Evolutionary conservation across 2,888 invertebrate species (phyloP).

Genomic region (Caenorhabditis macrosperma): DNA sequence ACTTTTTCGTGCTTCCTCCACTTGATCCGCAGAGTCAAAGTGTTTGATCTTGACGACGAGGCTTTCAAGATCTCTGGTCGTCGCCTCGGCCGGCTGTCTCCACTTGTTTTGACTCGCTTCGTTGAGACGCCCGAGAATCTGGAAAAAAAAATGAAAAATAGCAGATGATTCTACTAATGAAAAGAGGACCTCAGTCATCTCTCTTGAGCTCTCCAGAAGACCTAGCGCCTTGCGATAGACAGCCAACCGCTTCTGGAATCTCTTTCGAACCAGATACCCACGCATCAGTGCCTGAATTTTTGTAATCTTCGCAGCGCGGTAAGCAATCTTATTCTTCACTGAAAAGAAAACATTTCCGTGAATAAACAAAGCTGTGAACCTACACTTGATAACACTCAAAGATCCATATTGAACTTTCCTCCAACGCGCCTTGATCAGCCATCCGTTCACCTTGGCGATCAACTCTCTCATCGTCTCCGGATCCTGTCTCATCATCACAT

Average conservation of each 20-base stretch:
- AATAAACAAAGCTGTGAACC: no score
- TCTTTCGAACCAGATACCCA: constrained; percentile 88
- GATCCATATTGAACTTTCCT: constrained; percentile 92
- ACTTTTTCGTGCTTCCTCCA: constrained; percentile 40
- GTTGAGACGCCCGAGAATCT: constrained; percentile 55
- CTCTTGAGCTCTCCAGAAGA: constrained; percentile 58
- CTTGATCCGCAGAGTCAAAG: constrained; percentile 38
- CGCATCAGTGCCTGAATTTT: constrained; percentile 90
- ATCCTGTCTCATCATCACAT: constrained; percentile 89
- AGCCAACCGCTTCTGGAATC: constrained; percentile 77
- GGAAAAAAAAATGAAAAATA: no score
- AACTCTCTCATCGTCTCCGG: constrained; percentile 91
- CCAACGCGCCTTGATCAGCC: constrained; percentile 94
- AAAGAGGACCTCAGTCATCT: constrained; percentile 66
- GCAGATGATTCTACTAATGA: no score
- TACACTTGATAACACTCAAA: constrained; percentile 93
- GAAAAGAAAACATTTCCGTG: no score
- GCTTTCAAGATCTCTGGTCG: constrained; percentile 45
- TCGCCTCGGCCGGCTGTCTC: constrained; percentile 45
- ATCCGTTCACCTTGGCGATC: constrained; percentile 91
- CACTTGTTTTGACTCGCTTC: constrained; percentile 57
- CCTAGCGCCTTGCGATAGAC: constrained; percentile 58
- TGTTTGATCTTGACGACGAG: constrained; percentile 51
- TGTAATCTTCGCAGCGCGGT: constrained; percentile 88
- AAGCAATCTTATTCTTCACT: constrained; percentile 96